phyloP scores from a whole-genome alignment of 2,797 vertebrate species.

The Rallus crepitans region DNA sequence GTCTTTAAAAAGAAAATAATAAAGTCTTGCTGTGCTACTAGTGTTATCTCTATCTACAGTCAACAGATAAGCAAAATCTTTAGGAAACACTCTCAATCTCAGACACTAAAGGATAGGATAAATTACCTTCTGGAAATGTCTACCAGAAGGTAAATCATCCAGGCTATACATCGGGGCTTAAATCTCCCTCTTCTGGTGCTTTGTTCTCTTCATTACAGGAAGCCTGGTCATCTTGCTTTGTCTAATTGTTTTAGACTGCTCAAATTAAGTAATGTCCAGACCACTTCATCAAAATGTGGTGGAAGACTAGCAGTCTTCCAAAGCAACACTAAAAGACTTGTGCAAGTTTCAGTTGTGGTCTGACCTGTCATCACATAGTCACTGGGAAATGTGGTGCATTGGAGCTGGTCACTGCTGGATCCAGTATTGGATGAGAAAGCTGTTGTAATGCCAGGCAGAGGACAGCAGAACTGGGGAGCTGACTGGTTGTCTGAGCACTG shows the following conservation, averaged over 20 bases:
- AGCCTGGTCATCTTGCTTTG: neutral
- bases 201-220: neutral
- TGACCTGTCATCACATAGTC: neutral
- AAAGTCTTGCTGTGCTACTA: neutral
- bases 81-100: neutral
- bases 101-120: neutral
- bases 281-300: neutral
- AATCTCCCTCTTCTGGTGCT: neutral
- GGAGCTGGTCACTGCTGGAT: neutral
- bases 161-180: neutral
- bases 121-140: neutral
- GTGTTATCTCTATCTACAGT: neutral
- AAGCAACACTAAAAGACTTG: neutral
- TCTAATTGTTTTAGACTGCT: neutral
- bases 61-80: neutral
- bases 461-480: neutral
- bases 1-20: too few relatives aligned
- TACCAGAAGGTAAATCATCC: neutral
- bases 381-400: accelerated
- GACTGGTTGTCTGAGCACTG: too few relatives aligned
- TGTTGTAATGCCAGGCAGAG: neutral
- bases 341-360: neutral
- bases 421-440: neutral
- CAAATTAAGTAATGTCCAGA: neutral
- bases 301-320: neutral